Percentiles rank a stretch among this genome's conserved stretches.
These are phyloP conservation scores for Bambusicola thoracicus DNA, from an alignment of 2,113 vertebrate species.

Conservation along the genomic window DNA sequence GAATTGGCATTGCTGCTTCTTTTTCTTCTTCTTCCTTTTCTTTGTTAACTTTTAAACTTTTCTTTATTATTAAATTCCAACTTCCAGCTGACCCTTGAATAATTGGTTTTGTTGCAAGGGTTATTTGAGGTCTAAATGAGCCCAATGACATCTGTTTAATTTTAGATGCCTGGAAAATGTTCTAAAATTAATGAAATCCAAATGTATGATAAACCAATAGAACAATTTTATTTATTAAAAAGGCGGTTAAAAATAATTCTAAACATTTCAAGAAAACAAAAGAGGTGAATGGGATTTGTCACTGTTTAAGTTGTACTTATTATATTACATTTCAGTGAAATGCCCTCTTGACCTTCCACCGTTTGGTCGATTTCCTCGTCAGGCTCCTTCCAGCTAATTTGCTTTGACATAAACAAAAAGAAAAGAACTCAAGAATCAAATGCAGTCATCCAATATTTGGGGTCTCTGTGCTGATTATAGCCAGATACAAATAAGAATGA, in stretches of 20 bases:
- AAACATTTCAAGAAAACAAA: constrained; percentile 73
- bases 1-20: constrained; percentile 47
- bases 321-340: constrained; percentile 70
- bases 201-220: constrained; percentile 75
- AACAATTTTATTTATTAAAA: constrained; percentile 77
- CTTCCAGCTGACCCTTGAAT: constrained; percentile 77
- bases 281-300: constrained; percentile 66
- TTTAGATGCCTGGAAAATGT: constrained; percentile 78
- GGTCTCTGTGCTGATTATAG: constrained; percentile 55
- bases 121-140: constrained; percentile 77
- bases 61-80: constrained; percentile 70
- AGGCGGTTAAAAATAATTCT: constrained; percentile 70
- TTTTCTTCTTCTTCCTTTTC: constrained; percentile 31
- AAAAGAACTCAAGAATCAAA: constrained; percentile 55
- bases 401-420: constrained; percentile 66
- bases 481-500: constrained; percentile 67
- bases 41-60: constrained; percentile 65
- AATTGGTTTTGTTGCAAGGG: constrained; percentile 76
- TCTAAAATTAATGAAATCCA: constrained; percentile 79
- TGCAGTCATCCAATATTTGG: constrained; percentile 56
- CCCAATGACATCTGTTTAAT: constrained; percentile 81
- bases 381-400: constrained; percentile 70
- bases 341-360: constrained; percentile 61
- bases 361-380: constrained; percentile 66
- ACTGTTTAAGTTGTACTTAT: constrained; percentile 71